Evolutionary conservation across 2,888 invertebrate species (phyloP).

Genomic region (Azorinus chamasolen): DNA sequence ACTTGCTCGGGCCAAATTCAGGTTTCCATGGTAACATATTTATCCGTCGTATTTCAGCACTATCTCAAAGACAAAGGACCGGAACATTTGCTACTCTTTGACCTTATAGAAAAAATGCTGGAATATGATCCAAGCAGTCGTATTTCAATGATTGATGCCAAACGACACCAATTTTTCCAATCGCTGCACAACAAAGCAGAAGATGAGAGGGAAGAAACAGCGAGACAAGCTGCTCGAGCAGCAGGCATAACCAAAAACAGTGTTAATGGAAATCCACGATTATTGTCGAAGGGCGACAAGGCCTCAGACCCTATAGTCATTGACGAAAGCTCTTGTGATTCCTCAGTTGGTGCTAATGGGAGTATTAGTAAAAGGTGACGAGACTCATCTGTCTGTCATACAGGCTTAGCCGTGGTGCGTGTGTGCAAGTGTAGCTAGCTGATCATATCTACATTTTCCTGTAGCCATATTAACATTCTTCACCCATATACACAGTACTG

Average conservation of each 20-base stretch:
- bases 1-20: too few species aligned
- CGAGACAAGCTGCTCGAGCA: conserved; percentile 22
- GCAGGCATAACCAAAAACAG: conserved; percentile 24
- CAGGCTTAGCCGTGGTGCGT: too few species aligned
- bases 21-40: too few species aligned
- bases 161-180: conserved; percentile 96
- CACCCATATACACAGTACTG: too few species aligned
- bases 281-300: conserved; percentile 43
- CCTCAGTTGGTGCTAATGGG: conserved; percentile 52
- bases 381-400: not conserved
- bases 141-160: conserved; percentile 94
- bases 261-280: conserved; percentile 27
- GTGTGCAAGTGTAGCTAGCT: too few species aligned
- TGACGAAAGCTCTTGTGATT: conserved; percentile 64
- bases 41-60: conserved; percentile 89
- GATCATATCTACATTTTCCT: too few species aligned
- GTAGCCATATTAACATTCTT: too few species aligned
- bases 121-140: conserved; percentile 98
- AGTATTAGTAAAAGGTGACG: conserved; percentile 45
- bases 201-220: conserved; percentile 55
- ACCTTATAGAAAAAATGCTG: conserved; percentile 97
- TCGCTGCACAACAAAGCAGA: conserved; percentile 72
- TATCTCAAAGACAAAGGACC: conserved; percentile 95
- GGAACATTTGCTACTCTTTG: conserved; percentile 97
- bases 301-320: conserved; percentile 55